Evolutionary conservation across 2,113 vertebrate species (phyloP).

Genomic region (Larimichthys polyactis): DNA sequence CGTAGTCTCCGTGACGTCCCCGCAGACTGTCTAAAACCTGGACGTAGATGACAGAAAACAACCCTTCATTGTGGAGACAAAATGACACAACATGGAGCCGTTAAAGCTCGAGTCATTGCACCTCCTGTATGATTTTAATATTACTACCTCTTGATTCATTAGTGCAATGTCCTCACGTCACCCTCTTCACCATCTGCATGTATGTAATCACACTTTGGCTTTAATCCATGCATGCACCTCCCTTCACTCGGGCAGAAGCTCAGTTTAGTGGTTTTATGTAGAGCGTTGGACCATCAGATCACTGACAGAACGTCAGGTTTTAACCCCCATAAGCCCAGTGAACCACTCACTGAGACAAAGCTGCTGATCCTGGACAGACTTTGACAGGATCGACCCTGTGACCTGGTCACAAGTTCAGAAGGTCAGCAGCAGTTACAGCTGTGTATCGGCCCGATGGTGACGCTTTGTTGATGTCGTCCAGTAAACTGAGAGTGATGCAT

Average conservation of each 20-base stretch:
- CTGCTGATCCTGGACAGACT: conserved; percentile 24
- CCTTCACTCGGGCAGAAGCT: not conserved
- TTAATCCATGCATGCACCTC: conserved; percentile 4
- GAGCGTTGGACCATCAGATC: conserved; percentile 7
- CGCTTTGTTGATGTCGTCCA: no score
- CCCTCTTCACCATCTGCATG: not conserved
- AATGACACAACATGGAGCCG: no score
- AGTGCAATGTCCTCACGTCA: no score
- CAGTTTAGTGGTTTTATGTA: not conserved
- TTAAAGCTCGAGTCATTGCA: no score
- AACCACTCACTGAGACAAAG: conserved; percentile 20
- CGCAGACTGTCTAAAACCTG: no score
- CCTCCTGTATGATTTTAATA: no score
- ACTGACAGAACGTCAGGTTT: not conserved
- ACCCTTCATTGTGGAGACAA: no score
- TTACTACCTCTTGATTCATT: no score
- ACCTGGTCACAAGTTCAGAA: not conserved
- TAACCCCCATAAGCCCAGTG: conserved; percentile 18
- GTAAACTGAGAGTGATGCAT: no score
- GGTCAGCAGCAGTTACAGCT: conserved; percentile 15
- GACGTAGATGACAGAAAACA: no score
- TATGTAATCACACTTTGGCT: not conserved
- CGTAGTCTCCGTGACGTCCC: no score
- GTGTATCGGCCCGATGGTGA: no score
- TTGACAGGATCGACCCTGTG: not conserved